Percentiles rank a stretch among this genome's conserved stretches.
Evolutionary conservation across 2,797 vertebrate genomes (phyloP).

Genomic region (Gymnopithys bicolor): DNA sequence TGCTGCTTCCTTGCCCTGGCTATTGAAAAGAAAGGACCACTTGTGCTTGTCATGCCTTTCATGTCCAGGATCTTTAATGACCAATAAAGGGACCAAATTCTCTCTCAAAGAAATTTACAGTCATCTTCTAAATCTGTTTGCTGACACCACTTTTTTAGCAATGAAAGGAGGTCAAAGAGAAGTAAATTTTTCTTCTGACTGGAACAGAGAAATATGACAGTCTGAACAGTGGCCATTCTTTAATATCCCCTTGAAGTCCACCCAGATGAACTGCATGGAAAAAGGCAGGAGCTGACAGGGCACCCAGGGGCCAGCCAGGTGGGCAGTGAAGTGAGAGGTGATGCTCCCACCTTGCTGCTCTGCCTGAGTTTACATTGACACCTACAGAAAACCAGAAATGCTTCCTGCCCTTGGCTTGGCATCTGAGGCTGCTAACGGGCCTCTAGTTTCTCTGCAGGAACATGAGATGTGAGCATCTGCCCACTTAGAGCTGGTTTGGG

Average conservation of each 20-base stretch:
- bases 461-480: background rate
- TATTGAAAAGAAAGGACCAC: background rate
- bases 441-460: background rate
- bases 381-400: background rate
- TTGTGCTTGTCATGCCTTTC: background rate
- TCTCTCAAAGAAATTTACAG: background rate
- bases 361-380: accelerated
- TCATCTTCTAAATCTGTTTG: background rate
- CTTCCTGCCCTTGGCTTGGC: background rate
- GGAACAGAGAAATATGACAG: background rate
- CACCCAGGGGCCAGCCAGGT: background rate
- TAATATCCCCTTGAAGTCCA: background rate
- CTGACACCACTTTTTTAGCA: background rate
- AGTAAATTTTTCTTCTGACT: background rate
- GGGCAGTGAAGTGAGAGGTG: background rate
- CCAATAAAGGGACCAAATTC: background rate
- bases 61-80: background rate
- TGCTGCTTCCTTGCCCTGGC: background rate
- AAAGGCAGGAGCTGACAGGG: background rate
- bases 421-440: background rate
- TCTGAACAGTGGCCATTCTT: background rate
- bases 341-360: background rate
- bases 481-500: background rate
- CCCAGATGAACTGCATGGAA: background rate
- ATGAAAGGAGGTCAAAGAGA: background rate